Conservation (phyloP, 2,888 invertebrate genomes). For the Agrochola lychnidis region DNA sequence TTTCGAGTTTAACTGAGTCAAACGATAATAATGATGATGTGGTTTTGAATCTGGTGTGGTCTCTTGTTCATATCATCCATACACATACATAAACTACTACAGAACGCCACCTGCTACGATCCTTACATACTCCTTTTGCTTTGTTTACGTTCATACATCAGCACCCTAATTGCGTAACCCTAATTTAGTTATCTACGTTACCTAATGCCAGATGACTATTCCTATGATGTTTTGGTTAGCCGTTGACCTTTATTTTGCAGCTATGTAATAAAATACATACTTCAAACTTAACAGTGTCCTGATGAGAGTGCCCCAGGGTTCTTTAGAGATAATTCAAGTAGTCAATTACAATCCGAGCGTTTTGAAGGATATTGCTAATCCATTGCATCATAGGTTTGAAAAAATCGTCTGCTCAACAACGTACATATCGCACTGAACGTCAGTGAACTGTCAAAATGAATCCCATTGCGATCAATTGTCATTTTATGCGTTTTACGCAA, state of each 20-base stretch:
- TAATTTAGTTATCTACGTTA: too few species aligned
- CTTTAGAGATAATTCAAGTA: constrained; percentile 76
- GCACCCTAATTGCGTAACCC: too few species aligned
- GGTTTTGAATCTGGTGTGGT: not conserved
- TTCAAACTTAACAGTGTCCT: constrained; percentile 58
- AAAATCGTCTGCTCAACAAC: too few species aligned
- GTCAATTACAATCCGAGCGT: too few species aligned
- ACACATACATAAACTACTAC: not conserved
- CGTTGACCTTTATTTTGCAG: constrained; percentile 33
- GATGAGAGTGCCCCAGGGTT: constrained; percentile 74
- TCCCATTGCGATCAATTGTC: too few species aligned
- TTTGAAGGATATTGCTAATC: too few species aligned
- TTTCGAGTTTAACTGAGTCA: not conserved
- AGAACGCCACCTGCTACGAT: not conserved
- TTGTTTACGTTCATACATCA: not conserved
- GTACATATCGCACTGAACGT: too few species aligned
- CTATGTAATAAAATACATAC: constrained; percentile 6
- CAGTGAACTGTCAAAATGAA: too few species aligned
- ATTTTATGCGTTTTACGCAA: too few species aligned
- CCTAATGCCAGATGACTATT: not conserved
- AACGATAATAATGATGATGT: not conserved
- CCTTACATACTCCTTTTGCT: not conserved
- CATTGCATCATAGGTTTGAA: too few species aligned
- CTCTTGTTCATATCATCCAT: not conserved
- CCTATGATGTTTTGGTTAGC: not conserved